A percentile compares a stretch with the other conserved stretches of the same genome.
Conservation (phyloP, 2,797 vertebrate genomes). For the Cirrhinus mrigala region DNA sequence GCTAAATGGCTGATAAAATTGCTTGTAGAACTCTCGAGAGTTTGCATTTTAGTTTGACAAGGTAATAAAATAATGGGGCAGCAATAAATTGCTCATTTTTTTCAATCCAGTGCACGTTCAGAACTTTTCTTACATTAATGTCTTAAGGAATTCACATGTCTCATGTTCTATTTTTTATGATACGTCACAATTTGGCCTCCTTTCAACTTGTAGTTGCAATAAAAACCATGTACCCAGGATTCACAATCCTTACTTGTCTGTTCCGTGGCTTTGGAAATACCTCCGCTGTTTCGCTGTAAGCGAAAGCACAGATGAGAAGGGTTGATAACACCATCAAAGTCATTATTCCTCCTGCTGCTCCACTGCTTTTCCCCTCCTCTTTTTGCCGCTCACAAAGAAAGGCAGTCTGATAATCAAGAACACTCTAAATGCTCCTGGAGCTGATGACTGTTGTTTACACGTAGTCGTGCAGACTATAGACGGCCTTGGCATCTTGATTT, state of each 20-base stretch:
- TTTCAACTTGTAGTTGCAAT: neutral
- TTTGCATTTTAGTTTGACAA: conserved; percentile 2
- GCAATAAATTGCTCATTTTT: conserved; percentile 16
- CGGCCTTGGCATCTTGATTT: conserved; percentile 72
- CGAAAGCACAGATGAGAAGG: conserved; percentile 53
- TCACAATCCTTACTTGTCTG: conserved; percentile 59
- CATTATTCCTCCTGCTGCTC: conserved; percentile 59
- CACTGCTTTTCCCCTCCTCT: conserved; percentile 47
- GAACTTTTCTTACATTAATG: conserved; percentile 4
- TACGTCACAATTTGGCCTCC: neutral
- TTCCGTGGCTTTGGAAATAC: conserved; percentile 65
- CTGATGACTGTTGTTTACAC: conserved; percentile 64
- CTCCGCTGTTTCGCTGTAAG: conserved; percentile 45
- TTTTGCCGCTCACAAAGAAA: conserved; percentile 44
- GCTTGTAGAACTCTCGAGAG: neutral
- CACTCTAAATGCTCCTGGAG: conserved; percentile 27
- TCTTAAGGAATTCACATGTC: neutral
- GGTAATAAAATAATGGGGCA: conserved; percentile 1
- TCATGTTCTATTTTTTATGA: conserved; percentile 41
- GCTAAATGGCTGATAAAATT: conserved; percentile 28
- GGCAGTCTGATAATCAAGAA: conserved; percentile 45
- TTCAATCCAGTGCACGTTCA: conserved; percentile 41
- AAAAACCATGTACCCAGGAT: conserved; percentile 37
- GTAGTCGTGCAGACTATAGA: conserved; percentile 80
- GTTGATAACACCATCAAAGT: conserved; percentile 61